Conservation (phyloP, 2,113 vertebrate genomes). For the Sebastes schlegelii region DNA sequence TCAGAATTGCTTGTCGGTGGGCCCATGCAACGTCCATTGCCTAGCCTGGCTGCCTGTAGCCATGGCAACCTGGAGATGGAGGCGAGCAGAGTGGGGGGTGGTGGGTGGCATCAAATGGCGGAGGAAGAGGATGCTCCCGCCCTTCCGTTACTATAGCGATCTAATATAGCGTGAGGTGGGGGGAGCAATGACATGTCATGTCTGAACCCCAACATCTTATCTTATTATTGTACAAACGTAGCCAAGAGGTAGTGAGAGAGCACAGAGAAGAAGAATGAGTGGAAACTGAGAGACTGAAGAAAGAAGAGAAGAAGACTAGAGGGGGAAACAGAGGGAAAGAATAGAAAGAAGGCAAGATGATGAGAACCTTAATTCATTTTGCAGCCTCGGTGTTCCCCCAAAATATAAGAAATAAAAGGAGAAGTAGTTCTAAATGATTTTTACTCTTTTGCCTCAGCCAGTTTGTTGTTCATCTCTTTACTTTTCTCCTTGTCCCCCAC, state of each 20-base stretch:
- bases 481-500: slow-evolving; percentile 94
- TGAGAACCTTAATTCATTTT: slow-evolving; percentile 91
- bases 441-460: slow-evolving; percentile 99
- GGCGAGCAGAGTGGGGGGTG: slow-evolving; percentile 65
- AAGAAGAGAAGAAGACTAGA: slow-evolving; percentile 30
- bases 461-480: slow-evolving; percentile 99
- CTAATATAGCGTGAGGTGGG: slow-evolving; percentile 53
- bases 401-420: slow-evolving; percentile 78
- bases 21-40: slow-evolving; percentile 79
- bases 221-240: slow-evolving; percentile 46
- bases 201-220: slow-evolving; percentile 49
- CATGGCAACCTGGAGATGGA: slow-evolving; percentile 80
- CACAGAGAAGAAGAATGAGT: slow-evolving; percentile 31
- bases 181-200: slow-evolving; percentile 66
- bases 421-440: slow-evolving; percentile 90
- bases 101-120: slow-evolving; percentile 69
- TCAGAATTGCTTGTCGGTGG: slow-evolving; percentile 70
- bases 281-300: slow-evolving; percentile 14
- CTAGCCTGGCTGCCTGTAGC: slow-evolving; percentile 76
- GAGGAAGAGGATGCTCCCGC: slow-evolving; percentile 69
- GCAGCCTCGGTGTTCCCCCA: slow-evolving; percentile 89
- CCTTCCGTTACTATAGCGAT: slow-evolving; percentile 61
- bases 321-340: slow-evolving; percentile 21
- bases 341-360: slow-evolving; percentile 72
- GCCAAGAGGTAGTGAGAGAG: slow-evolving; percentile 62